These are phyloP conservation scores for Agrypnus murinus DNA, from an alignment of 2,888 invertebrate species.

Conservation along the genomic window DNA sequence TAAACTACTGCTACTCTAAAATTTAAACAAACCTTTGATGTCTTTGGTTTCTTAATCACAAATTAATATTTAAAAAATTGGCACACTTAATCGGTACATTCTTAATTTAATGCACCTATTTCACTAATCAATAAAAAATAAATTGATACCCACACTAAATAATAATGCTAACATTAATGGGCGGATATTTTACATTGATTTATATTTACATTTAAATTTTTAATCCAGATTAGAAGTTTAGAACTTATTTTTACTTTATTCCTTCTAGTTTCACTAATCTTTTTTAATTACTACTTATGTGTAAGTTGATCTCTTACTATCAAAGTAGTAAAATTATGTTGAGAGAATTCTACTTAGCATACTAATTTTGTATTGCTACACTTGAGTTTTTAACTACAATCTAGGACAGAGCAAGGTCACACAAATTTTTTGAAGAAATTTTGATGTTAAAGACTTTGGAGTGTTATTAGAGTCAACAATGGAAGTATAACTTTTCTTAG, in stretches of 20 bases:
- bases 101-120: not conserved
- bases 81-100: slow-evolving; percentile 29
- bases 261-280: too few relatives aligned
- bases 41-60: not conserved
- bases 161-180: slow-evolving; percentile 58
- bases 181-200: slow-evolving; percentile 60
- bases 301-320: not conserved
- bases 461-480: too few relatives aligned
- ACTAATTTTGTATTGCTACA: not conserved
- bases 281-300: slow-evolving; percentile 1
- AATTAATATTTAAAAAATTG: slow-evolving; percentile 19
- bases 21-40: not conserved
- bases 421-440: too few relatives aligned
- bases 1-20: not conserved
- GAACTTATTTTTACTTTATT: too few relatives aligned
- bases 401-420: too few relatives aligned
- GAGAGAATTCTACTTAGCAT: not conserved
- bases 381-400: not conserved
- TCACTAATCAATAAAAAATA: slow-evolving; percentile 10
- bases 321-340: not conserved
- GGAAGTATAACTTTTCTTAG: too few relatives aligned
- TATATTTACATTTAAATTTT: slow-evolving; percentile 44
- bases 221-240: not conserved
- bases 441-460: too few relatives aligned
- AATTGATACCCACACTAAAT: slow-evolving; percentile 1